Conservation (phyloP, 2,888 invertebrate genomes). For the Temnothorax unifasciatus region DNA sequence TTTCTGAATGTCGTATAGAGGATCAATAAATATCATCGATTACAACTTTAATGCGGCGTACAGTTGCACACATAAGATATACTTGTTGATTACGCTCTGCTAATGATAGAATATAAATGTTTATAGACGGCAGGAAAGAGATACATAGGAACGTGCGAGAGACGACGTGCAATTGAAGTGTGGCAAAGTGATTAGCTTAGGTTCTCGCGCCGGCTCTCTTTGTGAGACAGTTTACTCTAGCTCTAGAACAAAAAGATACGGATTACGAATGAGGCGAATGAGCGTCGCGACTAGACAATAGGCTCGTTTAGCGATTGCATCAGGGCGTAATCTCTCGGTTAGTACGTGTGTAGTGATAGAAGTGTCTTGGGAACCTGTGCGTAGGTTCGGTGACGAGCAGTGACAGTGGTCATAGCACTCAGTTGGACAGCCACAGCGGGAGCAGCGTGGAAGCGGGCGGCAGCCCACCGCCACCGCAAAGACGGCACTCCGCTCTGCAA, state of each 20-base stretch:
- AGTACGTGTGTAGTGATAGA: conserved; percentile 84
- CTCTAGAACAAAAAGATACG: conserved; percentile 17
- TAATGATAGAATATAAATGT: neutral
- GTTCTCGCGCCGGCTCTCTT: conserved; percentile 21
- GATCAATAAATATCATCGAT: conserved; percentile 12
- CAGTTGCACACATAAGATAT: neutral
- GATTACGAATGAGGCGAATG: neutral
- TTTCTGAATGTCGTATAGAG: neutral
- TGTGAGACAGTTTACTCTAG: neutral
- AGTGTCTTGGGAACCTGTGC: conserved; percentile 84
- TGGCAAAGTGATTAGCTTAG: neutral
- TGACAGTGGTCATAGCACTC: conserved; percentile 95
- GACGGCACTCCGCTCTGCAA: conserved; percentile 88
- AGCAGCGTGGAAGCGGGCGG: conserved; percentile 88
- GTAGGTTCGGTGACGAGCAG: conserved; percentile 96
- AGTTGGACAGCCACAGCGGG: conserved; percentile 89
- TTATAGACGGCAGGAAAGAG: neutral
- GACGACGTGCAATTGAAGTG: neutral
- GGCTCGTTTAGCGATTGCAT: conserved; percentile 61
- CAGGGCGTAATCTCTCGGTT: conserved; percentile 66
- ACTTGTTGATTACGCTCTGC: conserved; percentile 19
- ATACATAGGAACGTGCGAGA: conserved; percentile 10
- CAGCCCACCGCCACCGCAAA: conserved; percentile 87
- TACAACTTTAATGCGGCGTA: conserved; percentile 12
- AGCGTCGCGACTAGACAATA: conserved; percentile 31